Conservation (phyloP, 2,113 vertebrate species). For the Clarias magur region DNA sequence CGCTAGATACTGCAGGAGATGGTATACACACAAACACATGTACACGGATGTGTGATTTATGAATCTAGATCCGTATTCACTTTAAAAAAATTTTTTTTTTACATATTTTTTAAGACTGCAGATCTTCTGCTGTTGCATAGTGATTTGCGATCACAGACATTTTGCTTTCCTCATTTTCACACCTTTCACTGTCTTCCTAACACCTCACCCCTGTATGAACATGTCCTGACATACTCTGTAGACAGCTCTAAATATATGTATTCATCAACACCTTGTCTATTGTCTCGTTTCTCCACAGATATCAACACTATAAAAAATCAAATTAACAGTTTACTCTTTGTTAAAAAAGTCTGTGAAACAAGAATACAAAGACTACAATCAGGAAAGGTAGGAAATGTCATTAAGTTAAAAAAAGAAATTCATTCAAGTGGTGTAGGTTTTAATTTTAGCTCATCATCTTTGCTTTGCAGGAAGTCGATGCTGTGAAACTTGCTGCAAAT, state of each 20-base stretch:
- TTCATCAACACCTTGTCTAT: background rate
- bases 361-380: constrained; percentile 96
- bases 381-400: constrained; percentile 85
- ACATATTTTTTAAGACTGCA: background rate
- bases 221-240: background rate
- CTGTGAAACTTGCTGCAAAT: constrained; percentile 94
- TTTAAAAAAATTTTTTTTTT: background rate
- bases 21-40: constrained; percentile 70
- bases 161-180: background rate
- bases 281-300: constrained; percentile 77
- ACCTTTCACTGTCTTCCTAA: background rate
- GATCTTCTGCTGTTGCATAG: background rate
- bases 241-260: background rate
- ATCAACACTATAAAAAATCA: constrained; percentile 99
- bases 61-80: background rate
- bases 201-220: background rate
- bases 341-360: constrained; percentile 98
- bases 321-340: constrained; percentile 98
- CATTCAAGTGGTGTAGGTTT: background rate
- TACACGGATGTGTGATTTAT: background rate
- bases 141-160: background rate
- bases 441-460: background rate
- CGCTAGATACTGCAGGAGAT: constrained; percentile 95
- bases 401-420: no score
- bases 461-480: constrained; percentile 87